Evolutionary conservation across 2,113 vertebrate genomes (phyloP), one percentile per base, ranked within the genome.

Genomic region (Rhea americana): DNA sequence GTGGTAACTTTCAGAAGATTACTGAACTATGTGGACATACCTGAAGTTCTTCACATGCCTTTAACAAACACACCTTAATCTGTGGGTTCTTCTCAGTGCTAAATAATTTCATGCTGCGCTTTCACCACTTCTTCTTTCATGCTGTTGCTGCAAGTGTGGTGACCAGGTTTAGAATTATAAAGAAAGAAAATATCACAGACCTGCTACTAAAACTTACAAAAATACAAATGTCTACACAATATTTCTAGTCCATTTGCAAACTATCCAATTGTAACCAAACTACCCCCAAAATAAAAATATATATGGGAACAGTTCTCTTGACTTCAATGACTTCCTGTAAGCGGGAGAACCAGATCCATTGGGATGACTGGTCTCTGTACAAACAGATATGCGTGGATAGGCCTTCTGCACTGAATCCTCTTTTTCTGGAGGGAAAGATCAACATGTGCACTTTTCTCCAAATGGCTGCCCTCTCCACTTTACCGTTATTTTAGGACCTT

Each of bases 1-100:
- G 62, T 80, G 25, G 21, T 61, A 87, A 68, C 19, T 82, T 84
- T 82, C 62, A 87, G 28, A 25, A 2, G 13, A 68, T 90, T 76
- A 88, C 26, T 85, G 90, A 91, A 75, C 77, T 53, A 73, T 70
- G 51, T 7, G 45, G 62, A 68, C 74, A 76, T 96, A 84, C 37
- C 74, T 91, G 53, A 94, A 92, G 81, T 94, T 96, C 71, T 92
- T 93, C 58, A 96, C 76, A 95, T 91, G 62, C 92, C 50, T 92
- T 82, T 68, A 82, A 87, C 32, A 89, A 85, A 95, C 74, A 89
- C 77, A 76, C 71, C 93, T 89, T 92, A 66, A 63, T 82, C 71
- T 70, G 53, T 53, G 74, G 32, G 66, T 53, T 94, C 81, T 78
- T 45, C 74, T 87, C 28, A 75, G 84, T 58, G 20, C 71, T 70